Evolutionary conservation across 1,140 invertebrate genomes (phyloP).

Genomic region (Cotesia vestalis): DNA sequence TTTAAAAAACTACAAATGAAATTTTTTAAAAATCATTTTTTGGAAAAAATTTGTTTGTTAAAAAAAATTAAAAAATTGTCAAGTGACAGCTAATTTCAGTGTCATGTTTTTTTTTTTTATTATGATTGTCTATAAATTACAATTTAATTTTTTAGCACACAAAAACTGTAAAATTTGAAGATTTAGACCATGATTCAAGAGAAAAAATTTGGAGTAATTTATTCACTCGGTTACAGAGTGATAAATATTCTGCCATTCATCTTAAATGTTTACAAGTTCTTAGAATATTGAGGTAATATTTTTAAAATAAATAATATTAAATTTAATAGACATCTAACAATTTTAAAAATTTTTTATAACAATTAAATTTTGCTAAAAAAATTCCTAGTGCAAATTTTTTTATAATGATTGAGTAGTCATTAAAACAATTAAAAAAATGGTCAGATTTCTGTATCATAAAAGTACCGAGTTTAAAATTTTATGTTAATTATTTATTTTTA

Average conservation of each 20-base stretch:
- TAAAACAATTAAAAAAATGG: not conserved
- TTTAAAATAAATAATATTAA: not conserved
- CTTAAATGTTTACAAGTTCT: constrained; percentile 66
- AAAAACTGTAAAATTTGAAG: constrained; percentile 64
- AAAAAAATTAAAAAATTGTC: too few relatives aligned
- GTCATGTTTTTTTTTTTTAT: too few relatives aligned
- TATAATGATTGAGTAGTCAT: constrained; percentile 22
- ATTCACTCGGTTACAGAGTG: constrained; percentile 64
- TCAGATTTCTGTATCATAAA: too few relatives aligned
- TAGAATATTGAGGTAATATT: constrained; percentile 68
- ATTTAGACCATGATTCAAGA: constrained; percentile 64
- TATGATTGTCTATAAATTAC: too few relatives aligned
- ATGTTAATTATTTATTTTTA: constrained; percentile 35
- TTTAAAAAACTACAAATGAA: not conserved
- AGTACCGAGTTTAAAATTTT: too few relatives aligned
- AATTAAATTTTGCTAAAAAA: too few relatives aligned
- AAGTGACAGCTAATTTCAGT: too few relatives aligned
- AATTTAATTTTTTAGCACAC: constrained; percentile 30
- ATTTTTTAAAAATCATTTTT: too few relatives aligned
- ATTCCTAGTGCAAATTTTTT: not conserved
- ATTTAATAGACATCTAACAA: too few relatives aligned
- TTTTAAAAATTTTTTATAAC: too few relatives aligned
- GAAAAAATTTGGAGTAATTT: constrained; percentile 67
- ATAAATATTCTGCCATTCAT: constrained; percentile 55
- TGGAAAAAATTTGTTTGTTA: too few relatives aligned